Evolutionary conservation across 2,797 vertebrate genomes (phyloP), one percentile per base, ranked within the genome.

Genomic region (Petrocephalus schoutedeni): DNA sequence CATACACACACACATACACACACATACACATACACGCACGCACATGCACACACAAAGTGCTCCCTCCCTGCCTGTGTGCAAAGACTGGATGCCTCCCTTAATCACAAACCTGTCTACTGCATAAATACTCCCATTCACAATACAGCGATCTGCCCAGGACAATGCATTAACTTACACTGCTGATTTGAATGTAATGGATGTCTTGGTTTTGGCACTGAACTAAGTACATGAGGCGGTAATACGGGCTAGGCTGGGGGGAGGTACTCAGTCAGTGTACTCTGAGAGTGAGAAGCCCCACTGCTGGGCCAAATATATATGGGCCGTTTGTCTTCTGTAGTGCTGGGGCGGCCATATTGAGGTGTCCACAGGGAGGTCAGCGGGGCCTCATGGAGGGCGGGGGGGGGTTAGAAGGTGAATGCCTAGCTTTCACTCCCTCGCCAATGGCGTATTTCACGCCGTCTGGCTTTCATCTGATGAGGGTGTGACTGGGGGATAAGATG

Each of bases 361-460:
- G 12, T 36, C 28, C 84, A 57, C 12, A 58, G 23, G 54, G 28
- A 59, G 54, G 84, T 41, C 32, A n/a, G 23, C 19, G 16, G 84
- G 23, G 6, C 12, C 54, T 19, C 23, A 3, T 14, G 36, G 36
- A 6, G 2, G 41, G 74, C 12, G 0, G 1, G 32, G 53, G 53
- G 54, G 23, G 14, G 23, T 32, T 21, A 14, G 28, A 54, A 57
- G 56, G 53, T 32, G 51, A 53, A 90, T 84, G 32, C 89, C 86
- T 82, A 67, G 82, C 83, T 84, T 57, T 85, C 74, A 67, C 77
- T 89, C 89, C 87, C 88, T 84, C 87, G 85, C 88, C 88, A 91
- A 90, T 89, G 91, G 89, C 89, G 86, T 91, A 92, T 93, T 94
- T 93, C 93, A 94, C 88, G 91, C 90, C 89, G 93, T 93, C 90